Conservation (phyloP, 2,888 invertebrate genomes). For the Lymantria monacha region DNA sequence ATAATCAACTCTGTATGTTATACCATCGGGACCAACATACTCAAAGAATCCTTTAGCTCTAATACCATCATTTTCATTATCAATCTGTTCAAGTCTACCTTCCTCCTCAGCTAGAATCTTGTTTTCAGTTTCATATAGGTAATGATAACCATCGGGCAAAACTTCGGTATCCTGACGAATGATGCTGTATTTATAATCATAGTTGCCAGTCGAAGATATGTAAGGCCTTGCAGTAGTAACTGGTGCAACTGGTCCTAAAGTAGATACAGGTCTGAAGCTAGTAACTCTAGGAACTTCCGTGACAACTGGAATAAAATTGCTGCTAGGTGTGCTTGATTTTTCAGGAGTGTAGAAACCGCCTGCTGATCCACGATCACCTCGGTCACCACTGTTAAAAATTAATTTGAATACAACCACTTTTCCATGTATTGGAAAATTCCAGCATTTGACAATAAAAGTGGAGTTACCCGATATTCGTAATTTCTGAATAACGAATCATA, state of each 20-base stretch:
- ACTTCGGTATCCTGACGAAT: constrained; percentile 67
- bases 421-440: too few species aligned
- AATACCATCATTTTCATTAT: constrained; percentile 50
- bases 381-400: constrained; percentile 28
- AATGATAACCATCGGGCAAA: constrained; percentile 67
- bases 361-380: constrained; percentile 32
- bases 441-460: too few species aligned
- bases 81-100: constrained; percentile 61
- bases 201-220: constrained; percentile 22
- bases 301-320: background rate
- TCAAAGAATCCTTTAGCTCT: constrained; percentile 71
- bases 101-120: constrained; percentile 72
- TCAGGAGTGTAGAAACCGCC: constrained; percentile 43
- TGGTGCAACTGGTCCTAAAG: background rate
- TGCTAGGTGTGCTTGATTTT: constrained; percentile 13
- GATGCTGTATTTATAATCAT: constrained; percentile 68
- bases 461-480: too few species aligned
- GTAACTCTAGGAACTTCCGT: background rate
- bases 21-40: constrained; percentile 67
- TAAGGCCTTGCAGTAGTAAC: background rate
- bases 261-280: background rate
- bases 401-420: background rate
- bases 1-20: constrained; percentile 75
- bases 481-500: too few species aligned
- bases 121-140: constrained; percentile 76